Evolutionary conservation across 1,140 invertebrate species (phyloP).

Genomic region (Drosophila arawakana): DNA sequence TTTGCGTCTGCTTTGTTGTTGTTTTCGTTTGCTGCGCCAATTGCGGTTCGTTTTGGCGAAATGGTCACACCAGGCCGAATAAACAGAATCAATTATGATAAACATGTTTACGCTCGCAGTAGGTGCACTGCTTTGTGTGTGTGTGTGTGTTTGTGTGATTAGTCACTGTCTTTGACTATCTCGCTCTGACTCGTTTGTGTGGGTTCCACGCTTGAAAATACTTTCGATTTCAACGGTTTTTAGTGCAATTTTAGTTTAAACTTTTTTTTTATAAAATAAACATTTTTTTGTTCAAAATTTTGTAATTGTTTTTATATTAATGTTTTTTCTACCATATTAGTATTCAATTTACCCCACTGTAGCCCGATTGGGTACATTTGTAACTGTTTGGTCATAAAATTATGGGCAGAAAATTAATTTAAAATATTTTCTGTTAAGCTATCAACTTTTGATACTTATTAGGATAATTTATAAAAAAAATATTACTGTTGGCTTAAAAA

Average conservation of each 20-base stretch:
- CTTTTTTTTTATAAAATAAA: neutral
- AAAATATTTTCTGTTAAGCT: no score
- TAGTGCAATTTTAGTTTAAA: neutral
- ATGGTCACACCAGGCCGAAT: slow-evolving; percentile 34
- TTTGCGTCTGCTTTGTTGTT: slow-evolving; percentile 34
- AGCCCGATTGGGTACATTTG: no score
- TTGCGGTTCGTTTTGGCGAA: slow-evolving; percentile 51
- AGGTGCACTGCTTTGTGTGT: neutral
- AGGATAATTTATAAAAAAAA: no score
- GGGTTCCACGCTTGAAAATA: neutral
- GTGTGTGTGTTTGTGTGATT: slow-evolving; percentile 3
- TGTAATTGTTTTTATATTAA: no score
- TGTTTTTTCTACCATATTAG: no score
- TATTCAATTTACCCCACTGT: no score
- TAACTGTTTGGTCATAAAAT: no score
- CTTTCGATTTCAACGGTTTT: neutral
- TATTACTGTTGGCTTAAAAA: no score
- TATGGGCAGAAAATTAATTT: no score
- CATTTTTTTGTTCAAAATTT: neutral
- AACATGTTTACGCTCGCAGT: slow-evolving; percentile 63
- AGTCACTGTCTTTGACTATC: neutral
- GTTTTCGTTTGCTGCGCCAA: slow-evolving; percentile 49
- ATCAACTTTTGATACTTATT: no score
- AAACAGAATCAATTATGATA: slow-evolving; percentile 60
- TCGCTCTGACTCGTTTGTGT: neutral